Evolutionary conservation across 2,888 invertebrate species (phyloP), one percentile per base, ranked within the genome.

Genomic region (Allophyes oxyacanthae): DNA sequence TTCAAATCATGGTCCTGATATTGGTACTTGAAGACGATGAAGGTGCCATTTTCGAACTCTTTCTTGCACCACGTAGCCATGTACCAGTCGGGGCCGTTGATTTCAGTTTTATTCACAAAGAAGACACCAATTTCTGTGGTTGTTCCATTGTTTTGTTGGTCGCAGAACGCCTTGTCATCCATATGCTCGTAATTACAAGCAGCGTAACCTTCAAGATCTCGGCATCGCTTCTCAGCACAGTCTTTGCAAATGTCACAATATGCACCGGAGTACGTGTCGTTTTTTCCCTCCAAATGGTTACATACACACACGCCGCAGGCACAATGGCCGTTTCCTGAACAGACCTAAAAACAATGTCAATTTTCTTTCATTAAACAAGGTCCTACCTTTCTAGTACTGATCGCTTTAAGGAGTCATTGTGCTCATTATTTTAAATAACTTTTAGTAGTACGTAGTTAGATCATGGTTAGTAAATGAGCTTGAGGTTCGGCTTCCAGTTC

Each of bases 171-270:
- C 20, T 65, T 66, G 11, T 65, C 38, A 5, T 45, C 37, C 40
- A 26, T 44, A 11, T 67, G 46, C 14, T 44, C 20, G 10, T 54
- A 60, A 26, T 83, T 82, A 42, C 97, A 98, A 78, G 96, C 95
- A 0, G 97, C 97, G 79, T 97, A 97, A 28, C 95, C 94, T 73
- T 95, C 95, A 55, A 97, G 94, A 64, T 96, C 95, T 48, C 95
- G 94, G 83, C 98, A 98, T 67, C 95, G 94, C 66, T 94, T 89
- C 1, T 95, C 95, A 0, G 95, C 94, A 75, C 97, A 97, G 0
- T 96, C 95, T 0, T 96, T 95, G 77, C 97, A 97, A 46, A 95
- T 95, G 66, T 97, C 97, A 83, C 98, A 98, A 66, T 94, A 97
- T 36, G 84, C 84, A 7, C 96, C 96, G 0, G 91, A 92, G 69